These are phyloP conservation scores for Drosophila nasuta DNA, from an alignment of 1,140 invertebrate species.

Conservation along the genomic window DNA sequence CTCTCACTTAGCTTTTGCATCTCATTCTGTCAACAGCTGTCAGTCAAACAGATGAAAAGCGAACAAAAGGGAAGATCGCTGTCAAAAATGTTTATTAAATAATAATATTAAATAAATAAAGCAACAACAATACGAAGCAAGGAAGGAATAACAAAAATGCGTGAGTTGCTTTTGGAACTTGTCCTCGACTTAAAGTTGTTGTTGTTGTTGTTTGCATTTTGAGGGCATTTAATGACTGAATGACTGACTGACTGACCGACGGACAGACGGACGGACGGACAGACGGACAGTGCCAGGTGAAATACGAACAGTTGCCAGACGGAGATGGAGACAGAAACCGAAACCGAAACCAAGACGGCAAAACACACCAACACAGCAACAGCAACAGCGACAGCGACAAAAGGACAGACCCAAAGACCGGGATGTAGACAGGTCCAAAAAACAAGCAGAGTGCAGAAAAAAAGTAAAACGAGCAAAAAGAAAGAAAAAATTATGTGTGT, in stretches of 20 bases:
- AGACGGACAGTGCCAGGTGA: slow-evolving; percentile 67
- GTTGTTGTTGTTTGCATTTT: slow-evolving; percentile 49
- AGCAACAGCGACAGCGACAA: slow-evolving; percentile 43
- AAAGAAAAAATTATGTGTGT: slow-evolving; percentile 63
- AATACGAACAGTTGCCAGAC: slow-evolving; percentile 72
- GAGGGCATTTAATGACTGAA: slow-evolving; percentile 76
- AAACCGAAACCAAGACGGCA: slow-evolving; percentile 26
- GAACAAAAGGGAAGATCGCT: slow-evolving; percentile 41
- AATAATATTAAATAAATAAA: slow-evolving; percentile 53
- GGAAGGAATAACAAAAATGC: slow-evolving; percentile 9
- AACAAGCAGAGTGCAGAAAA: slow-evolving; percentile 10
- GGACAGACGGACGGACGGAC: not conserved
- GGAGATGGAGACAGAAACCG: slow-evolving; percentile 26
- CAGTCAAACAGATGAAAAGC: slow-evolving; percentile 24
- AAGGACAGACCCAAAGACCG: slow-evolving; percentile 55
- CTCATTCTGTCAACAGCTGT: slow-evolving; percentile 54
- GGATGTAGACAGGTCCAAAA: slow-evolving; percentile 65
- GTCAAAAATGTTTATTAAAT: slow-evolving; percentile 50
- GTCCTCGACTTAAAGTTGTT: slow-evolving; percentile 40
- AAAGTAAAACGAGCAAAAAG: slow-evolving; percentile 44
- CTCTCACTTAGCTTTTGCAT: slow-evolving; percentile 7
- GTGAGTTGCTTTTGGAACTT: slow-evolving; percentile 35
- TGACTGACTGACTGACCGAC: too few relatives aligned
- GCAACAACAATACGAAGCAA: not conserved
- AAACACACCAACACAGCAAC: slow-evolving; percentile 1